phyloP scores from a whole-genome alignment of 2,797 vertebrate species.

The Macroramphosus scolopax region DNA sequence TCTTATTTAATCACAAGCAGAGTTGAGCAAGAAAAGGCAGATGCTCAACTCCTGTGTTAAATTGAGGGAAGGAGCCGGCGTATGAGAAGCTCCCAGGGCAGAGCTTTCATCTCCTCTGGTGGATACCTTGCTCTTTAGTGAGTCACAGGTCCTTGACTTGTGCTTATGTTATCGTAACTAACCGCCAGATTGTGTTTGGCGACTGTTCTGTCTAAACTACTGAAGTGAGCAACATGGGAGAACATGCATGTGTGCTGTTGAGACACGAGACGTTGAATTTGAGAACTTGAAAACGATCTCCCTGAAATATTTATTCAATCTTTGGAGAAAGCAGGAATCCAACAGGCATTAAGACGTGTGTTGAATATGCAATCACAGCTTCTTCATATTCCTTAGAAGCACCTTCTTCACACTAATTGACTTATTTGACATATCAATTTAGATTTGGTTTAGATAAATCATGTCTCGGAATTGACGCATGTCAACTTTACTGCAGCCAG shows the following conservation, averaged over 20 bases:
- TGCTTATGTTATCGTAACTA: conserved; percentile 59
- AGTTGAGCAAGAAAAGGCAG: conserved; percentile 22
- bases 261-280: too few relatives aligned
- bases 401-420: too few relatives aligned
- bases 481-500: conserved; percentile 3
- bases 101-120: conserved; percentile 37
- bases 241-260: not conserved
- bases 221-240: not conserved
- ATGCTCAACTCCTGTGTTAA: conserved; percentile 35
- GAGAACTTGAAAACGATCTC: too few relatives aligned
- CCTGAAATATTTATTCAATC: too few relatives aligned
- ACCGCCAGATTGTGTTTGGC: conserved; percentile 52
- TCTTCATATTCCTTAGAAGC: too few relatives aligned
- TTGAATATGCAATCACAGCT: too few relatives aligned
- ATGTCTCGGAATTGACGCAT: too few relatives aligned
- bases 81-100: conserved; percentile 28
- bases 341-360: too few relatives aligned
- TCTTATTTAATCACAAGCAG: conserved; percentile 6
- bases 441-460: too few relatives aligned
- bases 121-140: conserved; percentile 52
- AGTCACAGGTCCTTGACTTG: conserved; percentile 58
- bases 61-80: conserved; percentile 26
- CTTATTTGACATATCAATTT: too few relatives aligned
- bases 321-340: too few relatives aligned
- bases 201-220: conserved; percentile 29